Percentiles rank a stretch among this genome's conserved stretches.
phyloP scores from a whole-genome alignment of 2,113 vertebrate genomes.

The Nanorana parkeri region DNA sequence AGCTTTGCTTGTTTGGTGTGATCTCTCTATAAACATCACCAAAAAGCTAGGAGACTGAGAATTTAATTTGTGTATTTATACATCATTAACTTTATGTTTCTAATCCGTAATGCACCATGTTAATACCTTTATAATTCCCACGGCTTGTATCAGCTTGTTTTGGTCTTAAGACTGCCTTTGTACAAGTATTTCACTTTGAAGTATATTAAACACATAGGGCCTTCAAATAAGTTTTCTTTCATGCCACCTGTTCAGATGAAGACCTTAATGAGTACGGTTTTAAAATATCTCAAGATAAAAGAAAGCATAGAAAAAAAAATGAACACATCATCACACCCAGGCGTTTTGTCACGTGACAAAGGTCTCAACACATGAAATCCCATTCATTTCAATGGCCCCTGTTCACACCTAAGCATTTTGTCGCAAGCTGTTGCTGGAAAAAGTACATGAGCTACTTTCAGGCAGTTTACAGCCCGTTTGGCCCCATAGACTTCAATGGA shows the following conservation, averaged over 20 bases:
- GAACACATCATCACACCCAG: too few relatives aligned
- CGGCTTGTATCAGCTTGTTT: constrained; percentile 25
- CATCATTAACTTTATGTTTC: constrained; percentile 53
- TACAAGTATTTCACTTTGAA: constrained; percentile 30
- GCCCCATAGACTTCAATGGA: too few relatives aligned
- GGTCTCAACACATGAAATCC: too few relatives aligned
- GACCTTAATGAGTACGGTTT: too few relatives aligned
- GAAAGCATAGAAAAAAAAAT: too few relatives aligned
- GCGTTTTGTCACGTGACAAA: too few relatives aligned
- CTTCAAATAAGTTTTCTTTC: neutral
- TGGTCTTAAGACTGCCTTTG: neutral
- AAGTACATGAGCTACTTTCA: too few relatives aligned
- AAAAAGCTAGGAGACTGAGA: constrained; percentile 14
- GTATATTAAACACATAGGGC: constrained; percentile 18
- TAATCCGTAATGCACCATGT: constrained; percentile 52
- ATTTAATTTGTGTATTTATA: constrained; percentile 53
- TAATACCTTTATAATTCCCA: constrained; percentile 52
- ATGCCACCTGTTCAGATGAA: neutral
- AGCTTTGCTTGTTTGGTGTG: constrained; percentile 12
- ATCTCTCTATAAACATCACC: constrained; percentile 8
- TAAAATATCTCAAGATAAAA: too few relatives aligned
- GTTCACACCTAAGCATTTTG: too few relatives aligned
- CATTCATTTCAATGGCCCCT: too few relatives aligned
- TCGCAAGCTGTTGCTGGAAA: too few relatives aligned
- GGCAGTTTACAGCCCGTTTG: too few relatives aligned